These are phyloP conservation scores for Denticeps clupeoides DNA, from an alignment of 2,797 vertebrate genomes.

Conservation along the genomic window DNA sequence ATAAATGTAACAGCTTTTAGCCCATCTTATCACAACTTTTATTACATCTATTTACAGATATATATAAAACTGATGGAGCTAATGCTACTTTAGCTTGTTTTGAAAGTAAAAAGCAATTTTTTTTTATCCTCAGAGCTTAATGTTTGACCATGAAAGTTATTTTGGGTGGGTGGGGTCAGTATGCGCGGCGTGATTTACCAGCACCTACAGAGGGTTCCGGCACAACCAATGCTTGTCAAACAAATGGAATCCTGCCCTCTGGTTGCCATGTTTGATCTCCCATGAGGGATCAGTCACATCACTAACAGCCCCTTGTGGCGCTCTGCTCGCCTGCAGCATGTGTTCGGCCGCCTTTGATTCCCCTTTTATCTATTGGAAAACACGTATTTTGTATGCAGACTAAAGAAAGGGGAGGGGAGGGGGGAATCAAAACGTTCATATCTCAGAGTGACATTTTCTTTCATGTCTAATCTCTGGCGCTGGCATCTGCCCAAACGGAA, in stretches of 20 bases:
- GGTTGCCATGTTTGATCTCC: constrained; percentile 33
- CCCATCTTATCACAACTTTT: too few relatives aligned
- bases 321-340: constrained; percentile 20
- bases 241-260: constrained; percentile 22
- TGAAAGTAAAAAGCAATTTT: too few relatives aligned
- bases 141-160: too few relatives aligned
- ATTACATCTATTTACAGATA: too few relatives aligned
- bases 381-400: constrained; percentile 17
- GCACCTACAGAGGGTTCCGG: constrained; percentile 3
- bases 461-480: constrained; percentile 24
- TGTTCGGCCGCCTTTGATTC: constrained; percentile 10
- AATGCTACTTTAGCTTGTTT: too few relatives aligned
- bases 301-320: constrained; percentile 17
- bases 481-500: constrained; percentile 16
- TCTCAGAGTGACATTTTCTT: constrained; percentile 35
- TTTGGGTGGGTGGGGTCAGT: constrained; percentile 6
- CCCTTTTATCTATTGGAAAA: constrained; percentile 32
- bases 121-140: too few relatives aligned
- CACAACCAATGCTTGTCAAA: constrained; percentile 28
- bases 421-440: constrained; percentile 29
- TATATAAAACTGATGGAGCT: too few relatives aligned
- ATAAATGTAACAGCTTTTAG: too few relatives aligned
- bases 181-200: constrained; percentile 15
- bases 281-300: constrained; percentile 21
- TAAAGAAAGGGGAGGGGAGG: too few relatives aligned